These are phyloP conservation scores for Orthonyx spaldingii DNA, from an alignment of 2,113 vertebrate species.

Conservation along the genomic window DNA sequence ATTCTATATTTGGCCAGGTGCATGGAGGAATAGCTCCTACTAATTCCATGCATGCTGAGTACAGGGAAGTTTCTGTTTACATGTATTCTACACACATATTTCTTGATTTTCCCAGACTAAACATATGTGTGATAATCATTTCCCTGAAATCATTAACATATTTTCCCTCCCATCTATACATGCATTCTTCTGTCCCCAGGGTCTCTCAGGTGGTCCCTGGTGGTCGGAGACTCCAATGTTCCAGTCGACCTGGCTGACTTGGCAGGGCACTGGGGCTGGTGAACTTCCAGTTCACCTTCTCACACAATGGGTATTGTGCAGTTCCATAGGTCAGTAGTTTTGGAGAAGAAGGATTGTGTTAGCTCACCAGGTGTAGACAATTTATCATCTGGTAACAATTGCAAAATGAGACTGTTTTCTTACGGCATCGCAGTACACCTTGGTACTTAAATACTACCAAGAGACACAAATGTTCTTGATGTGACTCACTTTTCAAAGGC, in stretches of 20 bases:
- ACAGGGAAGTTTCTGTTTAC: neutral
- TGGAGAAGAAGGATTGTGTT: neutral
- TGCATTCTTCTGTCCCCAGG: rapidly evolving
- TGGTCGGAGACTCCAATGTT: neutral
- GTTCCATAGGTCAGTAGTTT: neutral
- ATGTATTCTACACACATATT: neutral
- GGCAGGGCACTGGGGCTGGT: neutral
- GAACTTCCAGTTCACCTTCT: neutral
- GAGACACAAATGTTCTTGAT: neutral
- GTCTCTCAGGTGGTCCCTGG: neutral
- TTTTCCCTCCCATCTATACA: neutral
- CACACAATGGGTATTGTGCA: neutral
- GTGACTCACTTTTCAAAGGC: neutral
- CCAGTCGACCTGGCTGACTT: neutral
- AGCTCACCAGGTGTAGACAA: neutral
- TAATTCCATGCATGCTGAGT: neutral
- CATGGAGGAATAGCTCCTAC: too few relatives aligned
- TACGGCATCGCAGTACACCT: neutral
- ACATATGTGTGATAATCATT: neutral
- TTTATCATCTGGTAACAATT: neutral
- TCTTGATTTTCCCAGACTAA: neutral
- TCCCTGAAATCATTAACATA: neutral
- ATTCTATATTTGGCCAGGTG: neutral
- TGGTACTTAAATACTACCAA: neutral
- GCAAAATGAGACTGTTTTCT: neutral